Base-by-base conservation (phyloP, 2,888 invertebrate species). In the Leistus spinibarbis region DNA sequence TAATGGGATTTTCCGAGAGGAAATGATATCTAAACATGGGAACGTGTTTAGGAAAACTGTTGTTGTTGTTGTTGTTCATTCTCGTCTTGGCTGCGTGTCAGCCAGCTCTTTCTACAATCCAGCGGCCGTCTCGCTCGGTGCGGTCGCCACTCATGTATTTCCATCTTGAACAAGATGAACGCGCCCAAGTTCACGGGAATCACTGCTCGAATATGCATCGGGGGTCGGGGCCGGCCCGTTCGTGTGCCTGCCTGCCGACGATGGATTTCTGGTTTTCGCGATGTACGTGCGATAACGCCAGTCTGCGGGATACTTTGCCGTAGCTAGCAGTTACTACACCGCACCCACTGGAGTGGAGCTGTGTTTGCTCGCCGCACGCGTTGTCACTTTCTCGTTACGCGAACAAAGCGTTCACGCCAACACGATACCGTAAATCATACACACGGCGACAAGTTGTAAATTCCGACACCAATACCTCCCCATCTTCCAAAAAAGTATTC, bases 201-300 rank as follows among this genome's bases (percentile, higher is more conserved):
- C 63, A 71, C 63, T 27, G 54, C 17, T 3, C 57, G 66, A 73
- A 73, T 73, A 73, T 73, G 72, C 72, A 73, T 17, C 72, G 72
- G 60, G 66, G 66, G 20, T 16, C 22, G 64, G 56, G 13, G 9
- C 10, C 24, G 23, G 10, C 24, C 3, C 16, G 73, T 80, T 82
- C 85, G 85, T 85, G 85, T 83, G 82, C 81, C 80, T 78, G 82
- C 82, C 80, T 81, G 79, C 79, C 80, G 78, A 79, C 82, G 82
- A 82, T 83, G 85, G 85, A 85, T 85, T 85, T 85, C 81, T 81
- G 82, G 76, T 56, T 79, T 83, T 83, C 84, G 84, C 84, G 85
- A 83, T 83, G 84, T 83, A 85, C 85, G 85, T 85, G 85, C 83
- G 85, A 85, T 85, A 85, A 83, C 84, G 82, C 81, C 81, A 78